These are phyloP conservation scores for Mesoclemmys tuberculata DNA, from an alignment of 2,113 vertebrate species.

Conservation along the genomic window DNA sequence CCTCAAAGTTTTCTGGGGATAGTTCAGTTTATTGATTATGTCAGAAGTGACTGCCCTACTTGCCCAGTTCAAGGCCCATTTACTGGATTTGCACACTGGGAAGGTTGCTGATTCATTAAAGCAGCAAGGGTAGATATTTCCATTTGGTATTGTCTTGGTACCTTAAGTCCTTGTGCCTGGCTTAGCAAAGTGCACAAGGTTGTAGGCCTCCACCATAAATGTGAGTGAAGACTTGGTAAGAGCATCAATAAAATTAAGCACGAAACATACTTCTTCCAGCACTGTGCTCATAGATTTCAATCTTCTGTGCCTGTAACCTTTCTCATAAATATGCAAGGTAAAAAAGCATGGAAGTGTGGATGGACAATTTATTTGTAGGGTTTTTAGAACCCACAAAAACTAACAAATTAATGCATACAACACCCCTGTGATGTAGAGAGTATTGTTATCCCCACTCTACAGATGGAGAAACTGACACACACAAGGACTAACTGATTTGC, in stretches of 20 bases:
- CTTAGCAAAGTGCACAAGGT: neutral
- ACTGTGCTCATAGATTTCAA: neutral
- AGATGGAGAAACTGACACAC: no score
- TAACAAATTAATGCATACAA: no score
- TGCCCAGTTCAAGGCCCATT: neutral
- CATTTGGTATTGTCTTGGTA: neutral
- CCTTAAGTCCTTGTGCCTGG: neutral
- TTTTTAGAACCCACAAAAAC: no score
- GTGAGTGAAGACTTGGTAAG: neutral
- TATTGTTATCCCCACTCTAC: no score
- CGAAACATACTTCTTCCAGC: neutral
- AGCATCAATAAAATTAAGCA: neutral
- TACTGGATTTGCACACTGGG: neutral
- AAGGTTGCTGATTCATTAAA: neutral
- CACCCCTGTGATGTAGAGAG: no score
- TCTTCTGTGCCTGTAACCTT: neutral
- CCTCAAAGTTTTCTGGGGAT: neutral
- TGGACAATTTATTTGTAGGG: neutral
- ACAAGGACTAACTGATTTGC: no score
- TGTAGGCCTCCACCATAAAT: neutral
- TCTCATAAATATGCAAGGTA: neutral
- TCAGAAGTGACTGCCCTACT: neutral
- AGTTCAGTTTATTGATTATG: neutral
- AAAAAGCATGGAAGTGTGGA: neutral
- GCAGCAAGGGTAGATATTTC: neutral